A percentile compares a stretch with the other conserved stretches of the same genome.
Conservation (phyloP, 1,140 invertebrate species). For the Chionoecetes opilio region DNA sequence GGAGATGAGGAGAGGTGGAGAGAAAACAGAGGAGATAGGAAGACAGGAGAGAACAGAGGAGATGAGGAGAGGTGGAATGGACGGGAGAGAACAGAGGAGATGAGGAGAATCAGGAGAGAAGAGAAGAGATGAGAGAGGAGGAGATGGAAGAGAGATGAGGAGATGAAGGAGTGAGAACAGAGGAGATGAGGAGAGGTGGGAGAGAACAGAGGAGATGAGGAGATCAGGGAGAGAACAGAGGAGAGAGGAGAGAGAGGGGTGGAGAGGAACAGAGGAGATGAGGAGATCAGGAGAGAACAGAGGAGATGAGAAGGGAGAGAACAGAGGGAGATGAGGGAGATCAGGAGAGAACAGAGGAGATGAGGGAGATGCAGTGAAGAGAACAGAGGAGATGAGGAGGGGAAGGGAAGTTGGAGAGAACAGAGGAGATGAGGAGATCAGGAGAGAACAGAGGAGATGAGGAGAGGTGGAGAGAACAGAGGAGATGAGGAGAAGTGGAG, state of each 20-base stretch:
- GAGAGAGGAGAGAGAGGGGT: background rate
- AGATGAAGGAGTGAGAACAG: conserved; percentile 44
- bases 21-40: conserved; percentile 44
- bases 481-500: too few relatives aligned
- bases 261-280: too few relatives aligned
- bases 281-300: background rate
- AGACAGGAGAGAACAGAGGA: conserved; percentile 29
- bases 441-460: too few relatives aligned
- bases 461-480: too few relatives aligned
- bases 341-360: too few relatives aligned
- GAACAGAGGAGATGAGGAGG: too few relatives aligned
- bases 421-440: too few relatives aligned
- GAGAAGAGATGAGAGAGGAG: background rate
- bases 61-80: background rate
- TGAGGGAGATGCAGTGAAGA: too few relatives aligned
- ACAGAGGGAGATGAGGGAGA: too few relatives aligned
- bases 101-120: too few relatives aligned
- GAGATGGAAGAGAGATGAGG: background rate
- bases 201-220: background rate
- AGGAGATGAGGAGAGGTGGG: conserved; percentile 48
- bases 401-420: too few relatives aligned
- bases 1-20: conserved; percentile 20
- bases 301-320: background rate
- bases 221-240: background rate
- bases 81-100: background rate